phyloP scores from a whole-genome alignment of 2,888 invertebrate genomes.

The Ichneumoninae sp. region DNA sequence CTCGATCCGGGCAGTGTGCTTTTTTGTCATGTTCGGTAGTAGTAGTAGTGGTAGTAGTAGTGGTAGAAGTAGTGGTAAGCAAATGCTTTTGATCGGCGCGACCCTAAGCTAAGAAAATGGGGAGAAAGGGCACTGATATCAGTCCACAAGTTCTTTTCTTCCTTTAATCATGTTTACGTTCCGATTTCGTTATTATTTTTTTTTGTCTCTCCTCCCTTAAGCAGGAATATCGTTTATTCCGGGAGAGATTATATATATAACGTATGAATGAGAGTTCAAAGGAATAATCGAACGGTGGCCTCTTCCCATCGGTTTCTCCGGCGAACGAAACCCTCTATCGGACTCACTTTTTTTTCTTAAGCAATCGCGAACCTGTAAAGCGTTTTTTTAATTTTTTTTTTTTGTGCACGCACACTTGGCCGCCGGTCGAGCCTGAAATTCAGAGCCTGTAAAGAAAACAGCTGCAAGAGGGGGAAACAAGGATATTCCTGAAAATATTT shows the following conservation, averaged over 20 bases:
- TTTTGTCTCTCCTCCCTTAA: constrained; percentile 48
- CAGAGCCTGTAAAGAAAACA: constrained; percentile 83
- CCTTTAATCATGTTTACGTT: constrained; percentile 41
- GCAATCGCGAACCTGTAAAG: constrained; percentile 70
- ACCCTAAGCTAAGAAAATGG: constrained; percentile 85
- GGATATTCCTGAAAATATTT: constrained; percentile 72
- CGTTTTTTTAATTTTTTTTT: constrained; percentile 60
- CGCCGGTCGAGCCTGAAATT: constrained; percentile 81
- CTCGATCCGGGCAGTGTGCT: constrained; percentile 84
- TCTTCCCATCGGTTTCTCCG: constrained; percentile 63
- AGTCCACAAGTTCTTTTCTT: constrained; percentile 77
- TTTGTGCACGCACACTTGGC: constrained; percentile 71
- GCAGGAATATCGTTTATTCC: constrained; percentile 22
- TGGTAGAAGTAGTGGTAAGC: constrained; percentile 84
- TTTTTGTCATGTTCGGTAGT: constrained; percentile 84
- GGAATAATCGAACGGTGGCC: constrained; percentile 59
- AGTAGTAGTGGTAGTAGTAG: constrained; percentile 83
- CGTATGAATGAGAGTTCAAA: constrained; percentile 56
- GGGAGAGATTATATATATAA: background rate
- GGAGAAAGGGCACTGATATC: constrained; percentile 84
- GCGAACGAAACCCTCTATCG: constrained; percentile 61
- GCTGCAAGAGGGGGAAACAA: constrained; percentile 81
- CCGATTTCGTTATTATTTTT: constrained; percentile 43
- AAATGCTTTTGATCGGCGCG: constrained; percentile 84
- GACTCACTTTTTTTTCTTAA: constrained; percentile 64